Percentiles rank a stretch among this genome's conserved stretches.
Evolutionary conservation across 1,140 invertebrate genomes (phyloP).

Genomic region (Drosophila rhopaloa): DNA sequence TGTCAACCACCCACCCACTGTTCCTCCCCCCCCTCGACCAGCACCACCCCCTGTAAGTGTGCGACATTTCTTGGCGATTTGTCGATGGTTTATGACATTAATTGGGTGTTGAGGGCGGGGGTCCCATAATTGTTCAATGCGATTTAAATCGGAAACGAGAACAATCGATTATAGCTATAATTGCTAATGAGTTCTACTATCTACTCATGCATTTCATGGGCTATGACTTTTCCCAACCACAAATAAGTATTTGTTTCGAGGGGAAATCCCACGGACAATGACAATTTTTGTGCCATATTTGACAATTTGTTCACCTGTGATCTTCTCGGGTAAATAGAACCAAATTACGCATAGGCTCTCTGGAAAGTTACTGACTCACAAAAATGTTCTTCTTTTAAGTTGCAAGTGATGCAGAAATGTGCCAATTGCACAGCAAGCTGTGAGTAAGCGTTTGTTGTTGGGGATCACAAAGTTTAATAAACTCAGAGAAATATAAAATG

Average conservation of each 20-base stretch:
- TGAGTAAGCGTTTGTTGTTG: neutral
- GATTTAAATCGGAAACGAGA: constrained; percentile 7
- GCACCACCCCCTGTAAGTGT: constrained; percentile 15
- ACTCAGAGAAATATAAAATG: constrained; percentile 2
- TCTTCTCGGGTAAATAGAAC: constrained; percentile 34
- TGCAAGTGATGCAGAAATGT: constrained; percentile 81
- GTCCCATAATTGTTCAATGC: constrained; percentile 19
- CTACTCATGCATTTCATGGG: neutral
- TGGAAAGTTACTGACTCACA: constrained; percentile 59
- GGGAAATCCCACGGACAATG: constrained; percentile 48
- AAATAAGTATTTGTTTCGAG: neutral
- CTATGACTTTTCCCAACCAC: neutral
- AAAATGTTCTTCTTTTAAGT: constrained; percentile 27
- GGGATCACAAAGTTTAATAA: constrained; percentile 14
- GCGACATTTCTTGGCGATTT: constrained; percentile 65
- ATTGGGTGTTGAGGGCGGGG: constrained; percentile 35
- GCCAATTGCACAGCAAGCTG: constrained; percentile 61
- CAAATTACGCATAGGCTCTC: constrained; percentile 52
- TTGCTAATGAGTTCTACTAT: neutral
- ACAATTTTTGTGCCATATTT: constrained; percentile 47
- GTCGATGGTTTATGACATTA: constrained; percentile 60
- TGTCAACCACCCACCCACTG: constrained; percentile 24
- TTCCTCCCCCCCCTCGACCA: neutral
- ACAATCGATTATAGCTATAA: constrained; percentile 8
- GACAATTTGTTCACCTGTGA: constrained; percentile 20